Evolutionary conservation across 2,888 invertebrate genomes (phyloP), one percentile per base, ranked within the genome.

Genomic region (Luperina nickerlii): DNA sequence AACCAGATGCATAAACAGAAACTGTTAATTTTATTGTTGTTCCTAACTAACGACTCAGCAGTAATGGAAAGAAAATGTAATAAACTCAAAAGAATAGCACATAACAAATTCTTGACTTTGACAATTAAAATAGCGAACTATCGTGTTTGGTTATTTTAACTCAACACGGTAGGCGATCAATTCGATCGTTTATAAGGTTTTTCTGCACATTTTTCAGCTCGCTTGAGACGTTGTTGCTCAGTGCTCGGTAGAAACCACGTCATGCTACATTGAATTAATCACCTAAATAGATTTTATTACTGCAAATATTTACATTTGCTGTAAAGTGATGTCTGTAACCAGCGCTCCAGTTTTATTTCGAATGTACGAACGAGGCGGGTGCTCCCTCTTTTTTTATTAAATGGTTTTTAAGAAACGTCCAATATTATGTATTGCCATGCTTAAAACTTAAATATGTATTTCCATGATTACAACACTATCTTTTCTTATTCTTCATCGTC

Each of bases 251-350:
- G 86, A 90, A 92, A 92, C 92, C 92, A 93, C 92, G 91, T 92
- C 92, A 91, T 91, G 90, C 89, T 92, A 91, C 90, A 93, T 93
- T 93, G 93, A 94, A 94, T 94, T 95, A 95, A 94, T 94, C 92
- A 93, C 94, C 92, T 91, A 94, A 95, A 95, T 94, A 95, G 94
- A 94, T 95, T 95, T 95, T 95, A 95, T 94, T 94, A 92, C 94
- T 89, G 92, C 92, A 95, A 95, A 95, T 95, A 95, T 95, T 95
- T 95, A 94, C 92, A 92, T 94, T 93, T 92, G 88, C 90, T 90
- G 91, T 88, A 92, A 92, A 94, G 91, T 93, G 91, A 92, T 91
- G 92, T 91, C 90, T 90, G 88, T 87, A 88, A 90, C 87, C 88
- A 88, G 87, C 83, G 92, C 88, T 88, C 91, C 83, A 91, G 88